A percentile compares a stretch with the other conserved stretches of the same genome.
phyloP scores from a whole-genome alignment of 2,797 vertebrate species.

The Propithecus perrieri region DNA sequence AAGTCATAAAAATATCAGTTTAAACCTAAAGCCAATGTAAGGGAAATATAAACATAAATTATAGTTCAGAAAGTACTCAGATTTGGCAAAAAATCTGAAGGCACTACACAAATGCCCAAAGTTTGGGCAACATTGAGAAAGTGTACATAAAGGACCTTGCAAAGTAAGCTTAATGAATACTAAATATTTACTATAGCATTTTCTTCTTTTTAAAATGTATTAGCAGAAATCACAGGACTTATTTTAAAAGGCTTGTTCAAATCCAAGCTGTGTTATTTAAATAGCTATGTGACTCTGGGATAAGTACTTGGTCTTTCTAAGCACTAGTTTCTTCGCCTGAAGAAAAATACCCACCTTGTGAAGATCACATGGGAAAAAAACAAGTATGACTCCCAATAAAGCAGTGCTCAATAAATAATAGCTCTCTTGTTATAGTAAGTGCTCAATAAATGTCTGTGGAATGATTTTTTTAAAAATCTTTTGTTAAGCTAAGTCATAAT shows the following conservation, averaged over 20 bases:
- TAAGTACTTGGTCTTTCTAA: background rate
- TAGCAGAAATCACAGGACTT: background rate
- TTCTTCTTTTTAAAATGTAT: background rate
- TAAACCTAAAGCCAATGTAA: slow-evolving; percentile 13
- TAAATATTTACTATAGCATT: background rate
- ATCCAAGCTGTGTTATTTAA: background rate
- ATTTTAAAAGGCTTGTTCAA: slow-evolving; percentile 25
- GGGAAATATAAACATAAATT: slow-evolving; percentile 32
- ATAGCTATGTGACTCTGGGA: background rate
- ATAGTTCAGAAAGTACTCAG: background rate
- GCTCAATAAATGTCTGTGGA: background rate
- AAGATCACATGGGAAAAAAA: background rate
- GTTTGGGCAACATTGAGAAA: background rate
- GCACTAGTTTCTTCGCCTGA: background rate
- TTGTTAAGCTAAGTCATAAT: background rate
- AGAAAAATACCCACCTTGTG: background rate
- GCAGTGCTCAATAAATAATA: background rate
- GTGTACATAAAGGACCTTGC: background rate
- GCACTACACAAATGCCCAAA: background rate
- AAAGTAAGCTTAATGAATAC: background rate
- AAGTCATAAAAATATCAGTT: slow-evolving; percentile 18
- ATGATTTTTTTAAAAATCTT: background rate
- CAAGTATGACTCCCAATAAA: background rate
- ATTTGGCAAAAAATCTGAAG: slow-evolving; percentile 3
- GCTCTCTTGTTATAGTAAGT: background rate